These are phyloP conservation scores for Lasioglossum lativentre DNA, from an alignment of 2,888 invertebrate genomes.

Conservation along the genomic window DNA sequence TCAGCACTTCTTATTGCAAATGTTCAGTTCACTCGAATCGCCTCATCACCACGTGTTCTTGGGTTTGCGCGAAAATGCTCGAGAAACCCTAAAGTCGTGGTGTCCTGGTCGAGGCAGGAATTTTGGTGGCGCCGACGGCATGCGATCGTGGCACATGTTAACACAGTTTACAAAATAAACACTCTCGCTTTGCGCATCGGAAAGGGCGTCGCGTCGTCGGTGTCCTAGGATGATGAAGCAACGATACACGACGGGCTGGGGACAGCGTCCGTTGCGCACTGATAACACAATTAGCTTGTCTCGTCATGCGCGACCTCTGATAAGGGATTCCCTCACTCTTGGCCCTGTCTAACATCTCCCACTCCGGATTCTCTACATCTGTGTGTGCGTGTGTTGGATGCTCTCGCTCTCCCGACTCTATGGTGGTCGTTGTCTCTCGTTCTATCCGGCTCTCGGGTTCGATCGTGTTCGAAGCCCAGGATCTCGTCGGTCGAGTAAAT, in stretches of 20 bases:
- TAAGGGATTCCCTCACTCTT: conserved; percentile 72
- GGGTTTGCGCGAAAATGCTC: neutral
- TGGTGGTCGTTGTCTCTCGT: conserved; percentile 2
- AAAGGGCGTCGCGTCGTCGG: conserved; percentile 39
- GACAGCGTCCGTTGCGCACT: conserved; percentile 72
- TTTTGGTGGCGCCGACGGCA: conserved; percentile 14
- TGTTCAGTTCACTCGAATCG: neutral
- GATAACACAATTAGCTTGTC: conserved; percentile 81
- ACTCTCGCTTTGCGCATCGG: conserved; percentile 46
- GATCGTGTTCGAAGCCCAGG: conserved; percentile 41
- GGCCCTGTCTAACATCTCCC: conserved; percentile 34
- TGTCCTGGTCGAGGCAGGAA: conserved; percentile 4
- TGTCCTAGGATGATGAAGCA: conserved; percentile 24
- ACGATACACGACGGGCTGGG: conserved; percentile 20
- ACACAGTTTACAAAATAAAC: conserved; percentile 67
- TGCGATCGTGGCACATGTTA: conserved; percentile 41
- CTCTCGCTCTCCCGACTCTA: conserved; percentile 12
- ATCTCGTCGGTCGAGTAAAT: conserved; percentile 68
- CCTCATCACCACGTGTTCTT: neutral
- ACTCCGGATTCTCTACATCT: neutral
- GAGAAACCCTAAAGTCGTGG: neutral
- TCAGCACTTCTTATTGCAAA: neutral
- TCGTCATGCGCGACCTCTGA: conserved; percentile 79
- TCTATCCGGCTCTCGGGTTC: conserved; percentile 33
- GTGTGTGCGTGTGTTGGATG: neutral